A percentile compares a stretch with the other conserved stretches of the same genome.
These are phyloP conservation scores for Barbus barbus DNA, from an alignment of 2,113 vertebrate genomes.

Conservation along the genomic window DNA sequence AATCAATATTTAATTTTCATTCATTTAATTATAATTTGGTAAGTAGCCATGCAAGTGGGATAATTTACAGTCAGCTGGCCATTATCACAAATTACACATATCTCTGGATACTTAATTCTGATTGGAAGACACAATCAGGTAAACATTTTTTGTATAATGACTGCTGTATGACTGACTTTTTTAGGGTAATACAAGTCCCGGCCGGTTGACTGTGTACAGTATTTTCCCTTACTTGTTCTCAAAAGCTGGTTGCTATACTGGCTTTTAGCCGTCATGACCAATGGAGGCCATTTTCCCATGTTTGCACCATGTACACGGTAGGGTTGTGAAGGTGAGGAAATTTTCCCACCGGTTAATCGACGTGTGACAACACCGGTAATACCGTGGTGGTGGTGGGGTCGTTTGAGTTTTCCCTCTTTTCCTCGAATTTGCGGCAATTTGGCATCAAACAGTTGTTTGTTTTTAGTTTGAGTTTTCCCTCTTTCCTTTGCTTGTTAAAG, in stretches of 20 bases:
- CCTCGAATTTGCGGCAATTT: no score
- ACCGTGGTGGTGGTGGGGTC: no score
- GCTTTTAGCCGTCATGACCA: conserved; percentile 57
- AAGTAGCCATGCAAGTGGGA: background rate
- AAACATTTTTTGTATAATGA: background rate
- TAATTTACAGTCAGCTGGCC: background rate
- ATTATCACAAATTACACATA: background rate
- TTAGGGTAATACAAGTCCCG: background rate
- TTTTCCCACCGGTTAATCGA: no score
- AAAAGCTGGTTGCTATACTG: background rate
- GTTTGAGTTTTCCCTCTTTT: no score
- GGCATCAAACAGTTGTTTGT: no score
- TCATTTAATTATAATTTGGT: no score
- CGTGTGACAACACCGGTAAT: no score
- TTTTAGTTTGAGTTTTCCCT: no score
- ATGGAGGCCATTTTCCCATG: conserved; percentile 64
- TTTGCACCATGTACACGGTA: conserved; percentile 68
- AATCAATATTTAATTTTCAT: no score
- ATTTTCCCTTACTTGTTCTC: background rate
- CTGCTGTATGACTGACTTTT: background rate
- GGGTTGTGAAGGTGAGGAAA: no score
- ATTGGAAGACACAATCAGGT: background rate
- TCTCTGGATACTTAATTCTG: background rate
- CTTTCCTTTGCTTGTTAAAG: no score
- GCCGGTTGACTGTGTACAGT: background rate